Evolutionary conservation across 2,113 vertebrate genomes (phyloP), one percentile per base, ranked within the genome.

Genomic region (Catharus fuscescens): DNA sequence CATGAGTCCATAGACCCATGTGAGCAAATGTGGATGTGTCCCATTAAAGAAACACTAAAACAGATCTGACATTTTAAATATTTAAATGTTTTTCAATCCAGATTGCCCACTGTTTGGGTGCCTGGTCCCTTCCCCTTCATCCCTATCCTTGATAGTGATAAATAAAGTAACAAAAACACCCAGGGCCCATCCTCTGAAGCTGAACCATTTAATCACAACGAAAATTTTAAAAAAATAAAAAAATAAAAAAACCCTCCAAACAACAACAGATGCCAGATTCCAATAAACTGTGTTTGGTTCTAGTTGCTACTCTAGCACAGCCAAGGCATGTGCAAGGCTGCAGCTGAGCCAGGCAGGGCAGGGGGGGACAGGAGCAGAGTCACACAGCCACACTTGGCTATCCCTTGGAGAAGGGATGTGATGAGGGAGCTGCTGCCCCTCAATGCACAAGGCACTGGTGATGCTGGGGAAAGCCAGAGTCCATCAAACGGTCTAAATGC

Each of bases 401-500:
- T 23, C 0, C 21, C 47, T 24, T 48, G 48, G 0, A 80, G 53
- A 61, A 54, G 50, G 29, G 54, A 40, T 38, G 14, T 8, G 59
- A 60, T 9, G 6, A 72, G 38, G 32, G n/a, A 93, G 17, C 20
- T 52, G 53, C 36, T 23, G 3, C 20, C 32, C 34, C 40, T 81
- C 0, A 0, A 12, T 60, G 60, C 24, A 17, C 50, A 2, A 54
- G 34, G 57, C 20, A 29, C 29, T 28, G 34, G 16, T 1, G 4
- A 3, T 45, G 40, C 45, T 56, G 71, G 79, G 44, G 19, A 86
- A 90, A 69, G 56, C 4, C 31, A 54, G 28, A 60, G 19, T 20
- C 66, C 28, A 15, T 21, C 53, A 59, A 65, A 13, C 31, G 61
- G 10, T 29, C 44, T 57, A 38, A 66, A 59, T 24, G 10, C n/a